phyloP scores from a whole-genome alignment of 2,797 vertebrate species.

The Podarcis lilfordi region DNA sequence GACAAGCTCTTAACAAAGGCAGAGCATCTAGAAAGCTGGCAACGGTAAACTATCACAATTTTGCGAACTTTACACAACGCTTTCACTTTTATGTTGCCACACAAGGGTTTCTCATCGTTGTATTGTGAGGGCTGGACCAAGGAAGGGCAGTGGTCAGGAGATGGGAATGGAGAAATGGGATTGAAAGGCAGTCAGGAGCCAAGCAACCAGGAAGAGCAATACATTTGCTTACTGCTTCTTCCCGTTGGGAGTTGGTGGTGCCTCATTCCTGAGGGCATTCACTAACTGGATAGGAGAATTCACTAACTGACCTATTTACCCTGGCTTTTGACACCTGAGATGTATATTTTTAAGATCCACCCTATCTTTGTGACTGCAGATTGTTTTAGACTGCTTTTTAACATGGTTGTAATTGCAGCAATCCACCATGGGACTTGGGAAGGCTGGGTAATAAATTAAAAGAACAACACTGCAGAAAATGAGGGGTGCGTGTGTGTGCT shows the following conservation, averaged over 20 bases:
- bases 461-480: not conserved
- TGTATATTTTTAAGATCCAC: too few species aligned
- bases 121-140: too few species aligned
- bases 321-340: too few species aligned
- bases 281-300: not conserved
- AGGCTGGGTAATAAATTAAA: too few species aligned
- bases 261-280: not conserved
- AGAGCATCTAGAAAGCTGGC: not conserved
- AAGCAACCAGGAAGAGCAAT: too few species aligned
- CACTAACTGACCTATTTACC: not conserved
- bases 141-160: not conserved
- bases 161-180: too few species aligned
- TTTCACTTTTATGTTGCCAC: not conserved
- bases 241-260: not conserved
- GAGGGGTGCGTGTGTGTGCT: not conserved
- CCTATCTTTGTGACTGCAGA: too few species aligned
- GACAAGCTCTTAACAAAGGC: constrained; percentile 10
- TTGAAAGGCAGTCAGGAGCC: not conserved
- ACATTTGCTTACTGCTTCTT: not conserved
- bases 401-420: too few species aligned
- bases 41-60: not conserved
- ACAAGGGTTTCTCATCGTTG: not conserved
- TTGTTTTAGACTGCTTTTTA: too few species aligned
- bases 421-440: too few species aligned
- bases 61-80: not conserved